A percentile compares a stretch with the other conserved stretches of the same genome.
phyloP scores from a whole-genome alignment of 2,797 vertebrate species.

The Pithecia hirsuta region DNA sequence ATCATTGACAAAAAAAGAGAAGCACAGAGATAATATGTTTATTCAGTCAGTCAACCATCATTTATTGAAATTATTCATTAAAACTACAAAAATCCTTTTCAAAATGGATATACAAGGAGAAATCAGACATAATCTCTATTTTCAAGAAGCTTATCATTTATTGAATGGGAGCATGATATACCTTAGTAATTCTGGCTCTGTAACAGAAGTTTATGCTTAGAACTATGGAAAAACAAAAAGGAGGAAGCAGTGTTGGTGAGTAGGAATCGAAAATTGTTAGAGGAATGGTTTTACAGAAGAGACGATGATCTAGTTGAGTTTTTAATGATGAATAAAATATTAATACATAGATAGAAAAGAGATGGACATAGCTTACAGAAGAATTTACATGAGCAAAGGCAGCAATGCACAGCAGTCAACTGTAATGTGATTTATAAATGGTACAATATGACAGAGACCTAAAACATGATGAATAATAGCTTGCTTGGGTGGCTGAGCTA shows the following conservation, averaged over 20 bases:
- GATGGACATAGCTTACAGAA: not conserved
- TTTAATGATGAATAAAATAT: not conserved
- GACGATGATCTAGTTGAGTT: not conserved
- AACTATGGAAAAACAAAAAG: not conserved
- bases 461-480: not conserved
- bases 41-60: not conserved
- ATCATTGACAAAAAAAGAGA: not conserved
- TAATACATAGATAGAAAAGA: not conserved
- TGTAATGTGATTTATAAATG: not conserved
- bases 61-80: not conserved
- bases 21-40: not conserved
- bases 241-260: not conserved
- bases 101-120: not conserved
- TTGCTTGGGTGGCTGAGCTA: not conserved
- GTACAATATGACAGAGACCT: not conserved
- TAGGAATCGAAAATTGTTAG: not conserved
- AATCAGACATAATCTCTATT: not conserved
- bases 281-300: not conserved
- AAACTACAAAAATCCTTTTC: too few species aligned
- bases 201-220: not conserved
- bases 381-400: not conserved
- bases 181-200: not conserved
- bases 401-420: not conserved
- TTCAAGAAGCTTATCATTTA: not conserved
- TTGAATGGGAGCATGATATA: not conserved